Evolutionary conservation across 2,888 invertebrate species (phyloP), one percentile per base, ranked within the genome.

Genomic region (Apocheima hispidaria): DNA sequence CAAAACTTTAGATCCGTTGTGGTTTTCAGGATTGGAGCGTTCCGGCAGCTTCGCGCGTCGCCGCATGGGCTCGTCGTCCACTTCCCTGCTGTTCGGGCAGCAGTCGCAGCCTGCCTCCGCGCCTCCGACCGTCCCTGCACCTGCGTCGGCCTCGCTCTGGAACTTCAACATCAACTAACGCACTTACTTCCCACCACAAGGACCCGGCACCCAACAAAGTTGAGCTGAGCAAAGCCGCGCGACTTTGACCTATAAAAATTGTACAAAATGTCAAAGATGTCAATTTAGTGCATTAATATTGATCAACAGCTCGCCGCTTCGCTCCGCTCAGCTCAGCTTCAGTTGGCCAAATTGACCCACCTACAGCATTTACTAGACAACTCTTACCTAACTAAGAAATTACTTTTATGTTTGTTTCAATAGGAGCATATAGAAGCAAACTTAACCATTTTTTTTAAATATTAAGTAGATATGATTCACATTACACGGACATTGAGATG

Each of bases 161-260:
- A 73, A 81, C 44, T 82, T 77, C 60, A 74, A 80, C 33, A 76
- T 83, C 21, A 84, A 86, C 72, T 84, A 75, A 74, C 12, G n/a
- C n/a, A n/a, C 30, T n/a, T 36, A 1, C 21, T 21, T 26, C 28
- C 21, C 16, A 18, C 14, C 38, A 38, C 16, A 9, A 4, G 3
- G 10, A 16, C 16, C 1, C 16, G 28, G 44, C 0, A 4, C 9
- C 21, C 23, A 6, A n/a, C 20, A n/a, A 40, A 40, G 14, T 14
- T 14, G 43, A 43, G 26, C 14, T 26, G 14, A 14, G 7, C 26
- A 26, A 7, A 14, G 26, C 14, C 2, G n/a, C 5, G 20, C 14
- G 16, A 18, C 6, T 14, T 5, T 12, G 5, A 30, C 16, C 12
- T 9, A 14, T 14, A 10, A 21, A n/a, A 21, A 6, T 41, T n/a